A percentile compares a stretch with the other conserved stretches of the same genome.
These are phyloP conservation scores for Pleuronectes platessa DNA, from an alignment of 2,113 vertebrate genomes.

Conservation along the genomic window DNA sequence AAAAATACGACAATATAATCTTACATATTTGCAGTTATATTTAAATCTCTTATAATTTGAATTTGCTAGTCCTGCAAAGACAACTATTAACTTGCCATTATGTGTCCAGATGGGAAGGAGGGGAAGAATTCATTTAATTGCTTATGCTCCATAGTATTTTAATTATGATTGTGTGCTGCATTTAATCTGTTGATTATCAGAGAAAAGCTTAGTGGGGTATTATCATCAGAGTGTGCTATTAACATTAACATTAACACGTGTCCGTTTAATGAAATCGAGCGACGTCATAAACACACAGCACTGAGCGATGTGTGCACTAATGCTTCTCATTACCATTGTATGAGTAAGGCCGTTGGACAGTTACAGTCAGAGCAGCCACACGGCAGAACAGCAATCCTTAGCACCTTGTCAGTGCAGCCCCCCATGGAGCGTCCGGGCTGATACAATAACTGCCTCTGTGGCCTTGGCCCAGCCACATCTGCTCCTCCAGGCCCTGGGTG, in stretches of 20 bases:
- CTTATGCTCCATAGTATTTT: conserved; percentile 32
- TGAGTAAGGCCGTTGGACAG: conserved; percentile 31
- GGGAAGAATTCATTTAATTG: conserved; percentile 46
- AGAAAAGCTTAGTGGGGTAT: conserved; percentile 51
- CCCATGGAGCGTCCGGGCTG: conserved; percentile 43
- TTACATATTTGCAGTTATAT: background rate
- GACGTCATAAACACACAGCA: conserved; percentile 16
- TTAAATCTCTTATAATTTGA: background rate
- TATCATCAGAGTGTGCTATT: conserved; percentile 33
- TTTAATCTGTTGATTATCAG: conserved; percentile 56
- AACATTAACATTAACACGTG: conserved; percentile 18
- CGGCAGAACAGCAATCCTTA: conserved; percentile 51
- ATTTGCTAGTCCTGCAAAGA: background rate
- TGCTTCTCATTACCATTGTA: conserved; percentile 1
- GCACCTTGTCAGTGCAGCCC: conserved; percentile 52
- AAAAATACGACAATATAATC: background rate
- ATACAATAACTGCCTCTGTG: conserved; percentile 78
- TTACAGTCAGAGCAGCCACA: conserved; percentile 54
- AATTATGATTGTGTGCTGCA: conserved; percentile 47
- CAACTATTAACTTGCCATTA: conserved; percentile 13
- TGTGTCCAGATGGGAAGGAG: background rate
- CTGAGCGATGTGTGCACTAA: conserved; percentile 17
- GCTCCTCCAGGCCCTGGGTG: conserved; percentile 67
- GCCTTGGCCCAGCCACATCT: conserved; percentile 73
- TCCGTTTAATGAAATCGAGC: conserved; percentile 38